Evolutionary conservation across 2,888 invertebrate species (phyloP).

Genomic region (Dicycla oo): DNA sequence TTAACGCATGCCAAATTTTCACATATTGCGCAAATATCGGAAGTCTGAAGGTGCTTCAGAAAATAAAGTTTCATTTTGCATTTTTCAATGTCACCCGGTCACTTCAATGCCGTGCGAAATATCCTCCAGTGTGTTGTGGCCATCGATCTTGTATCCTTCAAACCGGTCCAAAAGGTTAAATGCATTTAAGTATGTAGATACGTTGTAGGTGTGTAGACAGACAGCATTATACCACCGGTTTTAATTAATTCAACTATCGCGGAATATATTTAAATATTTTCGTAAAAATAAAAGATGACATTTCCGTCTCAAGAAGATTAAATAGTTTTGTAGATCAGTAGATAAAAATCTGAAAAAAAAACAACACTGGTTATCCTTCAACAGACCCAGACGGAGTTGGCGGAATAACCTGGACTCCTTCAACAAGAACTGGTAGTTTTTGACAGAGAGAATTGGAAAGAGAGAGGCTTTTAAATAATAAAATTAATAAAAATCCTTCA

Average conservation of each 20-base stretch:
- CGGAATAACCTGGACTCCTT: no score
- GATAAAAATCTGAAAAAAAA: no score
- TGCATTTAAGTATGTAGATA: neutral
- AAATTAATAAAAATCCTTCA: no score
- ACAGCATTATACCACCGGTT: neutral
- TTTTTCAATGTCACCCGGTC: slow-evolving; percentile 31
- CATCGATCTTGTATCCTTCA: slow-evolving; percentile 30
- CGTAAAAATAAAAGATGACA: no score
- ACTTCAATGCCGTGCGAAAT: slow-evolving; percentile 14
- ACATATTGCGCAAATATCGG: neutral
- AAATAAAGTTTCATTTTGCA: neutral
- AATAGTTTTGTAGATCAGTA: no score
- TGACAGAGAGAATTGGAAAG: no score
- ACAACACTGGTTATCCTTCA: no score
- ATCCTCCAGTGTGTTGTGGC: neutral
- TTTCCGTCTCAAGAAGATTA: no score
- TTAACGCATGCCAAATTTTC: neutral
- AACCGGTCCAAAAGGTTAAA: slow-evolving; percentile 37
- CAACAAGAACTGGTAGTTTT: no score
- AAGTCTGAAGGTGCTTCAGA: neutral
- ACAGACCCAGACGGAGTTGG: no score
- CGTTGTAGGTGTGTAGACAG: neutral
- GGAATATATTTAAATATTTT: no score
- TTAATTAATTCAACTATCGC: neutral
- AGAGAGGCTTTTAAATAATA: no score